Percentiles rank a stretch among this genome's conserved stretches.
These are phyloP conservation scores for Staurois parvus DNA, from an alignment of 2,797 vertebrate genomes.

Conservation along the genomic window DNA sequence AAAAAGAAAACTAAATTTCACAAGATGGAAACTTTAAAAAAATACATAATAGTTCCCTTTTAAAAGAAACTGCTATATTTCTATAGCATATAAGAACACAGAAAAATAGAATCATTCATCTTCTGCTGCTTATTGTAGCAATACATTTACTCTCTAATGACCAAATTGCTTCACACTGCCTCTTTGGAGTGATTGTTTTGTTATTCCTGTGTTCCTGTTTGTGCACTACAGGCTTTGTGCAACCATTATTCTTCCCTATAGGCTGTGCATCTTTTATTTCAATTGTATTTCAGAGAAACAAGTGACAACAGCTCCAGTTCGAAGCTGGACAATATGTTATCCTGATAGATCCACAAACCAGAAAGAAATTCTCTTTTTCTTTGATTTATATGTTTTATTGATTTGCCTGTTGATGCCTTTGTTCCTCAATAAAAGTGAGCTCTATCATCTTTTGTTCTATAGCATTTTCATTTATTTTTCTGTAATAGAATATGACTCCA, in stretches of 20 bases:
- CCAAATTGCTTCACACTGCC: slow-evolving; percentile 1
- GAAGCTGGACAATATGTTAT: slow-evolving; percentile 11
- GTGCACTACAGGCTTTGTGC: neutral
- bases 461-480: slow-evolving; percentile 37
- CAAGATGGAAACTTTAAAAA: too few relatives aligned
- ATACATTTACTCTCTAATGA: neutral
- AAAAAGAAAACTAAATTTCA: too few relatives aligned
- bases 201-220: neutral
- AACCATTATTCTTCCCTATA: neutral
- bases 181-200: neutral
- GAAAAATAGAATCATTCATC: neutral
- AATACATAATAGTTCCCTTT: neutral
- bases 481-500: slow-evolving; percentile 15
- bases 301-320: neutral
- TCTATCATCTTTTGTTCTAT: slow-evolving; percentile 23
- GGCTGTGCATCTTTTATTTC: slow-evolving; percentile 1
- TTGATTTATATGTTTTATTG: slow-evolving; percentile 35
- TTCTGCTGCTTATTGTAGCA: neutral
- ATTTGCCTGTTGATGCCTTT: slow-evolving; percentile 19
- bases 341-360: slow-evolving; percentile 8
- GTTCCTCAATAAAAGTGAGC: slow-evolving; percentile 31
- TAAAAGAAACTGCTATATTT: neutral
- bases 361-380: slow-evolving; percentile 9
- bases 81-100: neutral
- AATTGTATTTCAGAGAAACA: neutral